A percentile compares a stretch with the other conserved stretches of the same genome.
Evolutionary conservation across 2,797 vertebrate species (phyloP).

Genomic region (Arctocebus calabarensis): DNA sequence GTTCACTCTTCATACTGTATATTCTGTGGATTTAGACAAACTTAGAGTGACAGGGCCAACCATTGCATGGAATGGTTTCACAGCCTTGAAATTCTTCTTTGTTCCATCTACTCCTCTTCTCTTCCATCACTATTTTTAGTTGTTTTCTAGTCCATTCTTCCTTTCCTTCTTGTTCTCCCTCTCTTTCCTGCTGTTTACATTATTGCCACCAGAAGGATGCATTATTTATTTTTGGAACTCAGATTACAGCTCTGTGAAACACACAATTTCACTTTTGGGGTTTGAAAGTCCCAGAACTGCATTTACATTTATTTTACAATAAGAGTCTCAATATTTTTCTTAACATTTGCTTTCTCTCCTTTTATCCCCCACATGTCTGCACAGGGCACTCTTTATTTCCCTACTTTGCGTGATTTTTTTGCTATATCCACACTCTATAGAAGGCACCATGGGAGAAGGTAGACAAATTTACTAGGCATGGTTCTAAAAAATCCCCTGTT

Average conservation of each 20-base stretch:
- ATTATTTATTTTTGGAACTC: not conserved
- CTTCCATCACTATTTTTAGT: not conserved
- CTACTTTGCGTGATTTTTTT: not conserved
- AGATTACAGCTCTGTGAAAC: not conserved
- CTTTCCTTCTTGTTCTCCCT: not conserved
- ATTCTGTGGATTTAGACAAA: not conserved
- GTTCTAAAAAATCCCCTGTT: not conserved
- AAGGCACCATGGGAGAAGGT: not conserved
- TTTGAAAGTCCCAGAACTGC: not conserved
- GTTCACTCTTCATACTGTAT: not conserved
- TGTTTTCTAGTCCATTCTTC: not conserved
- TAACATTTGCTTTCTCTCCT: not conserved
- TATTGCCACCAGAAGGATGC: not conserved
- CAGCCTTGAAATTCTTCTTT: not conserved
- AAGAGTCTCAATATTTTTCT: not conserved
- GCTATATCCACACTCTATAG: not conserved
- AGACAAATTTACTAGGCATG: not conserved
- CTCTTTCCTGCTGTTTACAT: not conserved
- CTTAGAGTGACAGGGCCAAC: not conserved
- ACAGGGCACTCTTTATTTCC: not conserved
- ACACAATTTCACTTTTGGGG: not conserved
- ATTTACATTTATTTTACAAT: slow-evolving; percentile 50
- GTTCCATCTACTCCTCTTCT: not conserved
- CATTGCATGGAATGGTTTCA: too few relatives aligned
- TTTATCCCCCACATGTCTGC: not conserved